phyloP scores from a whole-genome alignment of 1,140 invertebrate species.

The Drosophila jambulina region DNA sequence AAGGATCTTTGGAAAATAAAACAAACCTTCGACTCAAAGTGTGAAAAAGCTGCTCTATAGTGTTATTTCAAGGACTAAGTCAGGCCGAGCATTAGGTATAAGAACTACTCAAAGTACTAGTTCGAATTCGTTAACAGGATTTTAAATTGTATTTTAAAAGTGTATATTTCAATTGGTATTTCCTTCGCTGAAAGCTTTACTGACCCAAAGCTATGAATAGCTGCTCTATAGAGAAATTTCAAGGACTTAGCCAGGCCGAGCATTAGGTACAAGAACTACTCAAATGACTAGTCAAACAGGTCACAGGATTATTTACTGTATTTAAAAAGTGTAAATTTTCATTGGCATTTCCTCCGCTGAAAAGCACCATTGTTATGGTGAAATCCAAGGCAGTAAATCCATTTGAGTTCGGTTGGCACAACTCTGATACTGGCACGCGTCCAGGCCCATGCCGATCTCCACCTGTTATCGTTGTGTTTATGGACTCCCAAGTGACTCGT shows the following conservation, averaged over 20 bases:
- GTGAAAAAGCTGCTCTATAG: background rate
- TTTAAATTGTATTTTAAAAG: no score
- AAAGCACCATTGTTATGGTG: conserved; percentile 7
- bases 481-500: conserved; percentile 4
- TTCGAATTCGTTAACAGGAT: no score
- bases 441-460: background rate
- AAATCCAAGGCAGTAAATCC: conserved; percentile 36
- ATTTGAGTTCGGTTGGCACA: background rate
- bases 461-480: conserved; percentile 15
- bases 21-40: background rate
- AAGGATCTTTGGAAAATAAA: background rate
- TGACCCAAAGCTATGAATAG: no score
- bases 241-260: no score
- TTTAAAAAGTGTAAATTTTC: background rate
- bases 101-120: background rate
- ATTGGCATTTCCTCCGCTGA: background rate
- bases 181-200: no score
- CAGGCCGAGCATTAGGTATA: background rate
- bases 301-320: background rate
- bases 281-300: fast-evolving
- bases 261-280: background rate
- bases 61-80: background rate
- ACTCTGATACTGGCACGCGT: conserved; percentile 7
- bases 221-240: background rate
- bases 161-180: no score